A percentile compares a stretch with the other conserved stretches of the same genome.
These are phyloP conservation scores for Turritopsis dohrnii DNA, from an alignment of 30 jellyfish, hydroid and myxozoan genomes.

Conservation along the genomic window DNA sequence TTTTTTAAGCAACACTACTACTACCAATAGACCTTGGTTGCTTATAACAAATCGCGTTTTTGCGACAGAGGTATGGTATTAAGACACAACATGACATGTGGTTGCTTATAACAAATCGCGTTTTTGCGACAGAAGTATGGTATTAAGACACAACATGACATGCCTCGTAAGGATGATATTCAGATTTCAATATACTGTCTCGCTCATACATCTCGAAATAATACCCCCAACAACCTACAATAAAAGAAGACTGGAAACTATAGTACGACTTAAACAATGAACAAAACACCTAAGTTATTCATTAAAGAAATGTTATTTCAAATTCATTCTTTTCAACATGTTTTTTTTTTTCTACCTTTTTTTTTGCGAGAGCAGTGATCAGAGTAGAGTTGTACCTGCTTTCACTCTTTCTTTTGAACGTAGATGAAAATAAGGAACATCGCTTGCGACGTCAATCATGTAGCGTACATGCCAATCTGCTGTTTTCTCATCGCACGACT, in stretches of 20 bases:
- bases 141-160: background rate
- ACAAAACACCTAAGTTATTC: background rate
- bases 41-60: too few relatives aligned
- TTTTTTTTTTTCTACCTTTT: too few relatives aligned
- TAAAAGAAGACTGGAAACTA: background rate
- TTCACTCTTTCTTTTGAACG: background rate
- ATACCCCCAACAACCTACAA: background rate
- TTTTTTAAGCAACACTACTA: too few relatives aligned
- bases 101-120: too few relatives aligned
- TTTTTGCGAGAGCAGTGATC: too few relatives aligned
- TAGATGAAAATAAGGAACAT: background rate
- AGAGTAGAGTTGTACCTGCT: too few relatives aligned
- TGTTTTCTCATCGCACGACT: background rate
- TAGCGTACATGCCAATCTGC: background rate
- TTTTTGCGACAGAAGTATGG: too few relatives aligned
- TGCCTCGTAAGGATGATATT: background rate
- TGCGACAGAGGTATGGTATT: background rate
- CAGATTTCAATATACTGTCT: background rate
- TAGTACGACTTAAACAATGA: background rate
- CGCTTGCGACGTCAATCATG: background rate
- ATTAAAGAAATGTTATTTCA: background rate
- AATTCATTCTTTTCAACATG: background rate
- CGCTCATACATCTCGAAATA: background rate
- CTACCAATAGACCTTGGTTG: too few relatives aligned
- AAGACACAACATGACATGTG: background rate